phyloP scores from a whole-genome alignment of 1,140 invertebrate genomes.

The Hylaeus anthracinus region DNA sequence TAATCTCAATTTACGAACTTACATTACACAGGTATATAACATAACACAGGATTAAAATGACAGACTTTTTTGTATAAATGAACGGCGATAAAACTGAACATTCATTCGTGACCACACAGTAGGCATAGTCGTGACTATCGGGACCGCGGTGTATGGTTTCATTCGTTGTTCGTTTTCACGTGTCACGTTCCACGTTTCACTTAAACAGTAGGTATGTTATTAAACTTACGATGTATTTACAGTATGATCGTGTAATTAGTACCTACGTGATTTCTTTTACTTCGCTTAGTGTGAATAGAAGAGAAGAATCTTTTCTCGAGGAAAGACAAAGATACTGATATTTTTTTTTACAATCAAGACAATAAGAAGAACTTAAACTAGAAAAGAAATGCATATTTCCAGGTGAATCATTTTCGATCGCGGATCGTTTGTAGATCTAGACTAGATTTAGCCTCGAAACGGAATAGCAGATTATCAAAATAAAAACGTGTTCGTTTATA shows the following conservation, averaged over 20 bases:
- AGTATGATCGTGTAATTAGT: slow-evolving; percentile 15
- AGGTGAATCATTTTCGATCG: slow-evolving; percentile 12
- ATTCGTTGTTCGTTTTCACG: background rate
- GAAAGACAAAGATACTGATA: background rate
- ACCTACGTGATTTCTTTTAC: background rate
- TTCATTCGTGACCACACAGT: background rate
- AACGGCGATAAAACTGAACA: background rate
- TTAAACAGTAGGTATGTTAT: background rate
- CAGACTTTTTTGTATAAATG: background rate
- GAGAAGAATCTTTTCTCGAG: background rate
- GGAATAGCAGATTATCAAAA: background rate
- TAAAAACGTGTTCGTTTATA: background rate
- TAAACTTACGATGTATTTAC: slow-evolving; percentile 26
- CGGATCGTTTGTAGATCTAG: slow-evolving; percentile 19
- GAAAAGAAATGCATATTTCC: slow-evolving; percentile 20
- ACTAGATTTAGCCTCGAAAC: slow-evolving; percentile 40
- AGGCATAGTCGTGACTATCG: background rate
- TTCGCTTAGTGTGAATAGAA: background rate
- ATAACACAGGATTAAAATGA: slow-evolving; percentile 4
- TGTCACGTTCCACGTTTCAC: background rate
- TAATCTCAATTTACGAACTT: background rate
- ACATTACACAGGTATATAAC: slow-evolving; percentile 14
- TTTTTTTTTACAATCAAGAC: background rate
- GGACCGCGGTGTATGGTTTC: slow-evolving; percentile 3
- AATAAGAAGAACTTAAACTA: slow-evolving; percentile 2